These are phyloP conservation scores for Eurystomus gularis DNA, from an alignment of 2,113 vertebrate genomes.

Conservation along the genomic window DNA sequence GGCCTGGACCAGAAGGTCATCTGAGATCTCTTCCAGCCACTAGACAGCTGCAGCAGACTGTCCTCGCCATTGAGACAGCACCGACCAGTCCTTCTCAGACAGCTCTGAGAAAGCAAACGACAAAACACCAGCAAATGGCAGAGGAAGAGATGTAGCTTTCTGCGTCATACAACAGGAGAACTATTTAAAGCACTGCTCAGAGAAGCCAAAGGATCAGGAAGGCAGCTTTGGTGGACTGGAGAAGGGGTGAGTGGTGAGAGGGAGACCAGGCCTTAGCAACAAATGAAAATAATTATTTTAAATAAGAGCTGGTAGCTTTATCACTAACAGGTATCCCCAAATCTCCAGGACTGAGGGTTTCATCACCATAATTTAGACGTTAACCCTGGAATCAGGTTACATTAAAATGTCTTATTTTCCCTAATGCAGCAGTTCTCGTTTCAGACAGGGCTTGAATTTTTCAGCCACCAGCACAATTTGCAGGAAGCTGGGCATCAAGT, in stretches of 20 bases:
- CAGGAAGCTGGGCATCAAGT: background rate
- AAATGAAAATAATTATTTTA: background rate
- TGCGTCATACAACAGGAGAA: background rate
- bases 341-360: background rate
- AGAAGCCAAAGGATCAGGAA: background rate
- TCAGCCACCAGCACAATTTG: background rate
- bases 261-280: background rate
- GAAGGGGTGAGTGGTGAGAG: background rate
- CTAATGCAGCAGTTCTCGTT: background rate
- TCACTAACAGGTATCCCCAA: background rate
- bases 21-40: background rate
- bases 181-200: background rate
- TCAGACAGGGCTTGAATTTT: background rate
- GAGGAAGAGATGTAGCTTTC: background rate
- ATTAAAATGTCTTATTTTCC: background rate
- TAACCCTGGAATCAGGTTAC: background rate
- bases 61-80: fast-evolving
- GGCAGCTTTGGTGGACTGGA: background rate
- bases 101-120: background rate
- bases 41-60: background rate
- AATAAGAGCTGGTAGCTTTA: background rate
- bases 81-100: background rate
- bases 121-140: background rate
- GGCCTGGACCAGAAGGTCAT: background rate
- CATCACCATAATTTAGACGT: background rate